Evolutionary conservation across 2,113 vertebrate species (phyloP).

Genomic region (Todiramphus chloris): DNA sequence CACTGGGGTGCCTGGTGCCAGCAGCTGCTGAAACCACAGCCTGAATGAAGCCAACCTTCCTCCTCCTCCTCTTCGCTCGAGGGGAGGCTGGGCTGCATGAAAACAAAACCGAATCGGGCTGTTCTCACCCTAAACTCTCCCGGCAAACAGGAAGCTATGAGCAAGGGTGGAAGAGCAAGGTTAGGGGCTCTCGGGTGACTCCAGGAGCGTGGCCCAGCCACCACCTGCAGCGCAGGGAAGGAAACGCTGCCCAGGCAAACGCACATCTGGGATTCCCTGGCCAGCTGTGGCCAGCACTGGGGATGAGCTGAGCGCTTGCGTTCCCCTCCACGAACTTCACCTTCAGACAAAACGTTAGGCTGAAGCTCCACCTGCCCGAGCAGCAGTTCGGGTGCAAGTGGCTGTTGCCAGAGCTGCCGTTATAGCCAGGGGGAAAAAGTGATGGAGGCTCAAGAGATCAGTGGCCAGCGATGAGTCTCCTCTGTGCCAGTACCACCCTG

Average conservation of each 20-base stretch:
- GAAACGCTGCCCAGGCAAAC: neutral
- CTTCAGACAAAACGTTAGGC: neutral
- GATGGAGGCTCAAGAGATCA: neutral
- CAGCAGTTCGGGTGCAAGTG: neutral
- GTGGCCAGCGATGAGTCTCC: neutral
- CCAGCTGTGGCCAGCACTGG: rapidly evolving
- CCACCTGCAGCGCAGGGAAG: neutral
- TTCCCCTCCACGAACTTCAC: neutral
- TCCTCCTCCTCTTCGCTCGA: neutral
- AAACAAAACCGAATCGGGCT: rapidly evolving
- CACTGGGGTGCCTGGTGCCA: neutral
- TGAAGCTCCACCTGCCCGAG: neutral
- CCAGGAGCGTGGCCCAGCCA: rapidly evolving
- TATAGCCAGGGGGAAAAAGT: neutral
- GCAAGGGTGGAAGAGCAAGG: neutral
- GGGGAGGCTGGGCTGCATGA: rapidly evolving
- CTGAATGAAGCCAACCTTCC: neutral
- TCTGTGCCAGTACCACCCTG: rapidly evolving
- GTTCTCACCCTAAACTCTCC: neutral
- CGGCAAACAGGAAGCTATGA: neutral
- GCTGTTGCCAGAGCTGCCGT: neutral
- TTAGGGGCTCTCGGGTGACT: rapidly evolving
- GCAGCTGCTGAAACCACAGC: constrained; percentile 48
- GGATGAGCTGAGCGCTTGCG: rapidly evolving
- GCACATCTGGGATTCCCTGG: rapidly evolving